Conservation (phyloP, 1,140 invertebrate genomes). For the Zophobas morio region DNA sequence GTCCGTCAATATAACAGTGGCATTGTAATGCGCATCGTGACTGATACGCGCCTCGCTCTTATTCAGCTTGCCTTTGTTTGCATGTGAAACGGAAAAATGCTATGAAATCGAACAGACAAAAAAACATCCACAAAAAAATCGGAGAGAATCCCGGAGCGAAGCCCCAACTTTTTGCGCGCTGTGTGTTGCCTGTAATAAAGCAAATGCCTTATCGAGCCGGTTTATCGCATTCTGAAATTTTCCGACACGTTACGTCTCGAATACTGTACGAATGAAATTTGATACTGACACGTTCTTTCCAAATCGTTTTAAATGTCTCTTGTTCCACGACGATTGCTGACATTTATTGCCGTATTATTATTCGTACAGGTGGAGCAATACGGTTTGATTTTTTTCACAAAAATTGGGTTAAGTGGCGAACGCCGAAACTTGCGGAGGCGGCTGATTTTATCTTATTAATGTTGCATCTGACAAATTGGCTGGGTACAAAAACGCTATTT, state of each 20-base stretch:
- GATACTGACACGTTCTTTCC: constrained; percentile 42
- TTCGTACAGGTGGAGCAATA: constrained; percentile 29
- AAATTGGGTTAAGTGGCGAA: constrained; percentile 14
- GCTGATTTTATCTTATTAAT: neutral
- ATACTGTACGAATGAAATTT: constrained; percentile 40
- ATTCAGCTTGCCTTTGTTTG: constrained; percentile 38
- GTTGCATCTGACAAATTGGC: neutral
- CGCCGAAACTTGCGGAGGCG: neutral
- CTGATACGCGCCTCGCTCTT: constrained; percentile 40
- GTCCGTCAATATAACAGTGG: constrained; percentile 37
- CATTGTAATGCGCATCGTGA: constrained; percentile 41
- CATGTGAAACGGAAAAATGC: constrained; percentile 41
- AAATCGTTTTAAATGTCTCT: constrained; percentile 42
- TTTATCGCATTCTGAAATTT: constrained; percentile 43
- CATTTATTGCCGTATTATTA: constrained; percentile 32
- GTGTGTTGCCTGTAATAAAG: constrained; percentile 31
- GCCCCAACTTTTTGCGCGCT: constrained; percentile 29
- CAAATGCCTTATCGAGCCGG: constrained; percentile 37
- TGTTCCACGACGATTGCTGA: constrained; percentile 31
- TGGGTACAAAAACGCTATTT: too few species aligned
- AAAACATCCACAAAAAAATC: constrained; percentile 22
- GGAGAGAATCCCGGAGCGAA: constrained; percentile 29
- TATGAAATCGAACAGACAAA: constrained; percentile 42
- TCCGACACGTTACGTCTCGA: constrained; percentile 32
- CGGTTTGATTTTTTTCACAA: constrained; percentile 13